Percentiles rank a stretch among this genome's conserved stretches.
Evolutionary conservation across 1,140 invertebrate species (phyloP).

Genomic region (Adelges cooleyi): DNA sequence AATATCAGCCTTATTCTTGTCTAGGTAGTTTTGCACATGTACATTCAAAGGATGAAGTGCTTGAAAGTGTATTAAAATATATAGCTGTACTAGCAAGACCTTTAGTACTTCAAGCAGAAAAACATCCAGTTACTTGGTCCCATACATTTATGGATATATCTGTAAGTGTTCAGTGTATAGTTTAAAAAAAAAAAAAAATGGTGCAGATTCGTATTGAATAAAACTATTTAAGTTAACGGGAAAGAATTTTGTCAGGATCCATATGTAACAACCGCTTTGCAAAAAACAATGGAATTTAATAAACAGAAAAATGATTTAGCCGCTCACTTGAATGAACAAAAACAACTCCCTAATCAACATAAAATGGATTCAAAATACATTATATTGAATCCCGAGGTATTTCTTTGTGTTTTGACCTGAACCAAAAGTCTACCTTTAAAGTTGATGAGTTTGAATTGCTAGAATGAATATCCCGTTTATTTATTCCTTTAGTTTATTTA

Average conservation of each 20-base stretch:
- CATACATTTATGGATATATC: conserved; percentile 75
- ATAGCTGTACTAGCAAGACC: conserved; percentile 80
- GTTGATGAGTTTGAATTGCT: no score
- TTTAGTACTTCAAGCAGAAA: conserved; percentile 59
- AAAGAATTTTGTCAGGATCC: conserved; percentile 38
- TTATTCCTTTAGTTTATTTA: no score
- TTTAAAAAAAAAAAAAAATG: no score
- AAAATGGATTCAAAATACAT: conserved; percentile 33
- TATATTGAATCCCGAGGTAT: conserved; percentile 30
- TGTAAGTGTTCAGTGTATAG: conserved; percentile 42
- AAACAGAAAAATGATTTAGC: conserved; percentile 37
- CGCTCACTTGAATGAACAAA: conserved; percentile 37
- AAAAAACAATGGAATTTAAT: conserved; percentile 38
- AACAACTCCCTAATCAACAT: conserved; percentile 32
- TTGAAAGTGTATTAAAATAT: conserved; percentile 85
- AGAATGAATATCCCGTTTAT: no score
- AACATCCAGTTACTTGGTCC: conserved; percentile 78
- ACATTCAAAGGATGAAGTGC: conserved; percentile 81
- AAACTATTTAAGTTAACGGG: no score
- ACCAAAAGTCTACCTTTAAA: no score
- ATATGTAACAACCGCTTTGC: conserved; percentile 39
- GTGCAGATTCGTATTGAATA: no score
- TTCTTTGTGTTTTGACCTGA: no score
- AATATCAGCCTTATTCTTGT: conserved; percentile 6
- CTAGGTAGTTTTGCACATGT: conserved; percentile 84